Evolutionary conservation across 2,888 invertebrate species (phyloP).

Genomic region (Antheraea assamensis): DNA sequence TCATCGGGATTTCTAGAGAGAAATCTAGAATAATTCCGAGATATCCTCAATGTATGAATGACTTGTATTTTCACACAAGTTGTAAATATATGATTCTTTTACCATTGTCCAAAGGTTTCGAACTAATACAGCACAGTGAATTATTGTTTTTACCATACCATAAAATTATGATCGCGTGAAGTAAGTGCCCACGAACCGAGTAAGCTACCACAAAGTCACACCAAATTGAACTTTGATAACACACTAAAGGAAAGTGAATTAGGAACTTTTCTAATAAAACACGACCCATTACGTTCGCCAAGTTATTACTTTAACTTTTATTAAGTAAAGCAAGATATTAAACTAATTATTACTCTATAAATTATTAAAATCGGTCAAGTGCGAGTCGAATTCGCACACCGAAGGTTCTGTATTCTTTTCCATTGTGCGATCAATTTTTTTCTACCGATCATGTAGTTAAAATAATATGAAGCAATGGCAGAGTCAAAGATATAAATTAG

Average conservation of each 20-base stretch:
- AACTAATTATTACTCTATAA: constrained; percentile 2
- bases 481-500: no score
- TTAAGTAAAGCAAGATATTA: neutral
- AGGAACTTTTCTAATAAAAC: constrained; percentile 26
- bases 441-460: no score
- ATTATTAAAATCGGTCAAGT: constrained; percentile 2
- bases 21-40: no score
- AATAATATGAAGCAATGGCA: no score
- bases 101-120: neutral
- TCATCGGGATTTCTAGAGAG: no score
- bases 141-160: constrained; percentile 14
- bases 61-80: no score
- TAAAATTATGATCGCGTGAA: constrained; percentile 22
- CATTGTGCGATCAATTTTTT: no score
- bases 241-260: constrained; percentile 31
- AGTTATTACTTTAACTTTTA: constrained; percentile 16
- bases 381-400: no score
- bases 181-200: neutral
- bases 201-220: constrained; percentile 19
- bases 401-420: no score
- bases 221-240: constrained; percentile 30
- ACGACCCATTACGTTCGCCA: constrained; percentile 18
- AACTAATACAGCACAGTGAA: constrained; percentile 11
- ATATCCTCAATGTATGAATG: no score
- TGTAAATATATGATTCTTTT: no score